Conservation (phyloP, 2,113 vertebrate species). For the Ia io region DNA sequence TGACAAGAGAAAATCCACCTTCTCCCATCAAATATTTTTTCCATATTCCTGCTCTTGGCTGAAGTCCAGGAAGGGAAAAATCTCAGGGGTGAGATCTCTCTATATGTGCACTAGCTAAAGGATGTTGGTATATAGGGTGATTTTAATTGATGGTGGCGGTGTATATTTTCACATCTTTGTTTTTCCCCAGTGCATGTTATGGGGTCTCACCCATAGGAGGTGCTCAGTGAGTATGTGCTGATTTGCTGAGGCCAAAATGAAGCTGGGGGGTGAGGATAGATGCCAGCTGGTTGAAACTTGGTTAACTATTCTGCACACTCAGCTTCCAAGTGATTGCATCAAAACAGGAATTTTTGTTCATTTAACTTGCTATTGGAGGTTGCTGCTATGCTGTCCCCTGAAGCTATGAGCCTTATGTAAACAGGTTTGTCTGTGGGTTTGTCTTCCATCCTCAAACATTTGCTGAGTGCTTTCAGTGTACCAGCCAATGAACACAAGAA, state of each 20-base stretch:
- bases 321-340: background rate
- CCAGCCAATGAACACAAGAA: background rate
- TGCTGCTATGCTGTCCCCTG: background rate
- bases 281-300: background rate
- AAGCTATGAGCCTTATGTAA: background rate
- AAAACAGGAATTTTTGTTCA: background rate
- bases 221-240: background rate
- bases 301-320: background rate
- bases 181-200: rapidly evolving
- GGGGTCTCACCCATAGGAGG: too few species aligned
- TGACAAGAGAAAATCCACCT: background rate
- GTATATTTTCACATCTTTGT: background rate
- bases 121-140: background rate
- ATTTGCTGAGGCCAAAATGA: background rate
- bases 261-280: background rate
- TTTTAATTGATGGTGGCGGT: background rate
- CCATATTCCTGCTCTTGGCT: background rate
- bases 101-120: background rate
- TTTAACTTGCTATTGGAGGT: background rate
- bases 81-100: background rate
- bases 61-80: background rate
- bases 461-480: background rate
- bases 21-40: background rate
- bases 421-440: background rate
- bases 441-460: background rate